Percentiles rank a stretch among this genome's conserved stretches.
Conservation (phyloP, 2,888 invertebrate species). For the Thymelicus sylvestris region DNA sequence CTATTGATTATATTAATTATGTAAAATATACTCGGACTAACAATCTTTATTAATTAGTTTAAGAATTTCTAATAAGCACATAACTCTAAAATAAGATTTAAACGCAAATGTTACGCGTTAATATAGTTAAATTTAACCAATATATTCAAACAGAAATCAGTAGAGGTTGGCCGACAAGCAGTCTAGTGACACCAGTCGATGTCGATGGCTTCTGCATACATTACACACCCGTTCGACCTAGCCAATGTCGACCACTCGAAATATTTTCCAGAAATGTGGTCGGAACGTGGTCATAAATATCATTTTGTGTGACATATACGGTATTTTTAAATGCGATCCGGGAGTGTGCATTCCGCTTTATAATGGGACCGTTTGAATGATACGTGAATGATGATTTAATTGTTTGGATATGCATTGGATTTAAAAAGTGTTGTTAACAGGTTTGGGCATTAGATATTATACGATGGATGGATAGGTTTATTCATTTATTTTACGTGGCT, state of each 20-base stretch:
- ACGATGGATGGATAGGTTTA: too few relatives aligned
- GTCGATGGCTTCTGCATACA: conserved; percentile 39
- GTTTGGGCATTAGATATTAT: too few relatives aligned
- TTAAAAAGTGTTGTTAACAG: too few relatives aligned
- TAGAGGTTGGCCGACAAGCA: not conserved
- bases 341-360: conserved; percentile 24
- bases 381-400: not conserved
- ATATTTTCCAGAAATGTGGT: conserved; percentile 26
- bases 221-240: conserved; percentile 46
- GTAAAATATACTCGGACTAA: too few relatives aligned
- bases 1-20: too few relatives aligned
- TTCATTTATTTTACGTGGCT: too few relatives aligned
- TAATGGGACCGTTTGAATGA: not conserved
- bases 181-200: not conserved
- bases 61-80: too few relatives aligned
- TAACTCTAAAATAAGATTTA: too few relatives aligned
- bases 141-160: too few relatives aligned
- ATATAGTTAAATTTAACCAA: too few relatives aligned
- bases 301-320: conserved; percentile 33
- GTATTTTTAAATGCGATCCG: conserved; percentile 29
- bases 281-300: conserved; percentile 30
- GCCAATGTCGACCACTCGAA: conserved; percentile 40
- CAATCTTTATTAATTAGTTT: too few relatives aligned
- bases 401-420: not conserved
- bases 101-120: too few relatives aligned